These are phyloP conservation scores for Dermatemys mawii DNA, from an alignment of 2,113 vertebrate species.

Conservation along the genomic window DNA sequence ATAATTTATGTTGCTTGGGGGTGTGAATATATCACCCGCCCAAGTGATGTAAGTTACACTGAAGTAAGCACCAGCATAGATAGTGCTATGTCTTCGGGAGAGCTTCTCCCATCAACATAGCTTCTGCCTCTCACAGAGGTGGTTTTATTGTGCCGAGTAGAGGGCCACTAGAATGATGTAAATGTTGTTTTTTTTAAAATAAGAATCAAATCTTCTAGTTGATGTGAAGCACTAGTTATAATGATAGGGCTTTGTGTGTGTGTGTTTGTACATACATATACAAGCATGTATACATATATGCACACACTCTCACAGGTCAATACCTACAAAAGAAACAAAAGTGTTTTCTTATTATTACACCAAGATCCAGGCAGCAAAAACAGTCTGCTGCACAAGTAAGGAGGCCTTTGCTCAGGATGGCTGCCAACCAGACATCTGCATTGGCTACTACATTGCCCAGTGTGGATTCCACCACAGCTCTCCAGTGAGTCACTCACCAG, in stretches of 20 bases:
- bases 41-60: too few relatives aligned
- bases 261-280: background rate
- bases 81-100: too few relatives aligned
- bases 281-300: rapidly evolving
- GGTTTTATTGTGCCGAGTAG: too few relatives aligned
- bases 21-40: too few relatives aligned
- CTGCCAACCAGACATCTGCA: conserved; percentile 70
- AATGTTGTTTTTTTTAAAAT: background rate
- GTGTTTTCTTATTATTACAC: background rate
- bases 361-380: conserved; percentile 38
- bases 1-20: too few relatives aligned
- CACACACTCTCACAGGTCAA: background rate
- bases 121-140: too few relatives aligned
- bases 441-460: conserved; percentile 61
- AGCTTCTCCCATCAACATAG: too few relatives aligned
- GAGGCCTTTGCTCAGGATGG: conserved; percentile 40
- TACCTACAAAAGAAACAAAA: background rate
- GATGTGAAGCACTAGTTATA: background rate
- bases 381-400: conserved; percentile 19
- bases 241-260: rapidly evolving
- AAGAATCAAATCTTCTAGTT: background rate
- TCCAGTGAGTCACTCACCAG: conserved; percentile 68
- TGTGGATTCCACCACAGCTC: conserved; percentile 56
- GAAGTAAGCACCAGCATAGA: too few relatives aligned
- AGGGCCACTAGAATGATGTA: background rate